phyloP scores from a whole-genome alignment of 2,797 vertebrate species.

The Chrosomus eos region DNA sequence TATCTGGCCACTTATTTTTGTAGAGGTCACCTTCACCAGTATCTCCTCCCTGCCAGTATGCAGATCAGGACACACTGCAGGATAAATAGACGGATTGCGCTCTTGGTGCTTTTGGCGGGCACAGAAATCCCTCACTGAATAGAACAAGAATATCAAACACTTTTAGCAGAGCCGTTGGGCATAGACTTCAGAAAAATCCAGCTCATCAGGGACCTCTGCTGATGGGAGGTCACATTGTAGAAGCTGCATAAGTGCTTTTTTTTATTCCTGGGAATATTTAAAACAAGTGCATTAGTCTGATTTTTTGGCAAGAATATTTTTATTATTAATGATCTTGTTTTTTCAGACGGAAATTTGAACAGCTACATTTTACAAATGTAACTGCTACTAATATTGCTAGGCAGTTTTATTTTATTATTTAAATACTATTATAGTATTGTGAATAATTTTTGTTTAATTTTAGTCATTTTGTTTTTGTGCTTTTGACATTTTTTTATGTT shows the following conservation, averaged over 20 bases:
- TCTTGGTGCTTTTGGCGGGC: conserved; percentile 28
- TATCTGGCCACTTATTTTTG: background rate
- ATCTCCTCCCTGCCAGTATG: background rate
- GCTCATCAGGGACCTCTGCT: conserved; percentile 40
- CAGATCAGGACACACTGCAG: conserved; percentile 7
- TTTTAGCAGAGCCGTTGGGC: conserved; percentile 1
- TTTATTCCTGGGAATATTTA: background rate
- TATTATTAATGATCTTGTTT: background rate
- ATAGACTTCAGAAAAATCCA: background rate
- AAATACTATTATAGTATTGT: too few relatives aligned
- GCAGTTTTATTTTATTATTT: background rate
- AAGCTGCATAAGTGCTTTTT: background rate
- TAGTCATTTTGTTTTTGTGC: background rate
- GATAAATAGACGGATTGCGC: conserved; percentile 7
- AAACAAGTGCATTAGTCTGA: background rate
- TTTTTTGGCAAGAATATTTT: background rate
- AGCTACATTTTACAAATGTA: background rate
- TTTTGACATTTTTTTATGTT: background rate
- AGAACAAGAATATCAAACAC: conserved; percentile 18
- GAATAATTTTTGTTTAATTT: background rate
- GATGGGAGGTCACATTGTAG: conserved; percentile 10
- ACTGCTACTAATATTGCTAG: background rate
- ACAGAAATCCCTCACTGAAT: conserved; percentile 6
- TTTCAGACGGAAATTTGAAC: background rate
- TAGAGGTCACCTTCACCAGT: conserved; percentile 14